phyloP scores from a whole-genome alignment of 2,797 vertebrate genomes.

The Smutsia temminckii region DNA sequence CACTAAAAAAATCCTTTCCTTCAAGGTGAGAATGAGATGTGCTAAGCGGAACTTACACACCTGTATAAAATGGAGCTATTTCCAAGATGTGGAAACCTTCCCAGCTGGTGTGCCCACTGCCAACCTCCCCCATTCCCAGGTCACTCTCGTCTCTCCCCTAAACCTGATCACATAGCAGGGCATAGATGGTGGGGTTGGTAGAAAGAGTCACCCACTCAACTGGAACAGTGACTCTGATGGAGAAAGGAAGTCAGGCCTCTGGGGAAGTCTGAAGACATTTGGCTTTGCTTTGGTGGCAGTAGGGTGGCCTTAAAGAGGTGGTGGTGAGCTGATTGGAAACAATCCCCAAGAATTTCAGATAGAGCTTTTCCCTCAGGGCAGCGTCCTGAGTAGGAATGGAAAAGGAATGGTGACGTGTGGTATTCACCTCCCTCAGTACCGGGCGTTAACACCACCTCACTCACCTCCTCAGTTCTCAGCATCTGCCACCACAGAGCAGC shows the following conservation, averaged over 20 bases:
- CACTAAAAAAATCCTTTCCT: background rate
- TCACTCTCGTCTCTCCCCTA: background rate
- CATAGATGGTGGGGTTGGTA: too few species aligned
- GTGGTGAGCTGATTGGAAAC: background rate
- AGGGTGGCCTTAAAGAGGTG: background rate
- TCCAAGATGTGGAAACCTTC: background rate
- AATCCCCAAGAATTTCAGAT: background rate
- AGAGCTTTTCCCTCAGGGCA: background rate
- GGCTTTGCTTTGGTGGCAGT: background rate
- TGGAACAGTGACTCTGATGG: background rate
- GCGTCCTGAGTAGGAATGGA: background rate
- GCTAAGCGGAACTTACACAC: background rate
- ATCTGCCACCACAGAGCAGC: background rate
- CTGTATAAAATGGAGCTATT: background rate
- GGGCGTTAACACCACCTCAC: background rate
- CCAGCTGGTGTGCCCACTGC: background rate
- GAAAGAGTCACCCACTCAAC: background rate
- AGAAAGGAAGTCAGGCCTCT: background rate
- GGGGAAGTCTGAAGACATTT: background rate
- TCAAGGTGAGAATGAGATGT: conserved; percentile 37
- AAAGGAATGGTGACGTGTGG: background rate
- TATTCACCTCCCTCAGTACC: background rate
- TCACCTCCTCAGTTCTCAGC: background rate
- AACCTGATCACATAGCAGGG: background rate
- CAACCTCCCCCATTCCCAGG: background rate